Evolutionary conservation across 2,888 invertebrate genomes (phyloP), one percentile per base, ranked within the genome.

Genomic region (Lutraria lutraria): DNA sequence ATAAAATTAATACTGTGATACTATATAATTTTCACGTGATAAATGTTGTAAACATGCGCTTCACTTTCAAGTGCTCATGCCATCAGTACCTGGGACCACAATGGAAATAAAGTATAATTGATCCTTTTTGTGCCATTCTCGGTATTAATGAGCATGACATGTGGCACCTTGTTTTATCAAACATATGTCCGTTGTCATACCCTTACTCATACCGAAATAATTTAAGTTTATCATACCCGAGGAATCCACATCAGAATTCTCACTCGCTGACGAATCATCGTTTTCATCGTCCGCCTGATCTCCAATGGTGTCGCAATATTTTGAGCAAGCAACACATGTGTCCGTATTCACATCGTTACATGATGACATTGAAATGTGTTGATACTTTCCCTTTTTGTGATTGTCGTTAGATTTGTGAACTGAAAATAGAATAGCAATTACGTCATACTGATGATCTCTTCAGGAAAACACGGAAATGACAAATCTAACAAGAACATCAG

Each of bases 331-430:
- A n/a, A 87, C 31, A 21, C 72, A 34, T 15, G 82, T 72, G 25
- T 87, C 83, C 19, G 34, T 34, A 25, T 76, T 82, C 10, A 54
- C 79, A 8, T 83, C 87, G 43, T 25, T 82, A 34, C 76, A 31
- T 79, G 87, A 29, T 53, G 87, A 34, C 43, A 82, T 83, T 6
- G 83, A 87, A 16, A 87, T 83, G 25, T 82, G 63, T 25, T 72
- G 76, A 56, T 87, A 87, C 31, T 87, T 72, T 13, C 87, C 87
- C 72, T 53, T 43, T 19, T 76, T 76, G 2, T 56, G 79, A 68
- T 86, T 86, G 29, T 82, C 68, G 53, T 83, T 87, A 1, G 86
- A 72, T 63, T 86, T 86, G 60, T 87, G 76, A 12, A 25, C 87
- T 87, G 79, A 72, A 87, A 54, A 53, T 25, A n/a, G 52, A 52